These are phyloP conservation scores for Hirtodrosophila cameraria DNA, from an alignment of 2,888 invertebrate species.

Conservation along the genomic window DNA sequence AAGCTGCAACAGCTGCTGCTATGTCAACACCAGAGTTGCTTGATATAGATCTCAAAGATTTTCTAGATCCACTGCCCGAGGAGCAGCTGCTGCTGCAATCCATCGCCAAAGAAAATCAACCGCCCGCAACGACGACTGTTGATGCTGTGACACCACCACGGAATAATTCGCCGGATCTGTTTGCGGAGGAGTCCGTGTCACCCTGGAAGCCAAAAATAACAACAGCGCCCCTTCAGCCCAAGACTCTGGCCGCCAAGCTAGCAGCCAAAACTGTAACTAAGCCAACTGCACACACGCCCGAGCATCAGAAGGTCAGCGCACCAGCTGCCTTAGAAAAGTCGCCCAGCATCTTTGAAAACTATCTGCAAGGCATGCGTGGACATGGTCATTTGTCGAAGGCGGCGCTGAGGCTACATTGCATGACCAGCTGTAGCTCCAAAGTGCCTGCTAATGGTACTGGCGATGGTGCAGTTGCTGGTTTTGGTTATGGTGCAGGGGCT, in stretches of 20 bases:
- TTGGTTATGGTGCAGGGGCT: too few species aligned
- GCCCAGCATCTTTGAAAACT: conserved; percentile 75
- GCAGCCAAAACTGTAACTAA: conserved; percentile 37
- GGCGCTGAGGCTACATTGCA: conserved; percentile 46
- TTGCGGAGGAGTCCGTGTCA: conserved; percentile 63
- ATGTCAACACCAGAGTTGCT: conserved; percentile 29
- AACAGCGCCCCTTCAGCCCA: conserved; percentile 1
- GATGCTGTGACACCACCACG: conserved; percentile 17
- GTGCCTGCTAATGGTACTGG: neutral
- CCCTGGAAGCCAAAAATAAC: conserved; percentile 35
- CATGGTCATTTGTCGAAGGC: conserved; percentile 53
- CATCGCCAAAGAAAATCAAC: conserved; percentile 4
- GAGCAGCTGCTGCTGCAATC: conserved; percentile 59
- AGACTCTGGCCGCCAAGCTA: conserved; percentile 56
- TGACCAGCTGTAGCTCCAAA: conserved; percentile 17
- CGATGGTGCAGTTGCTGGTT: neutral
- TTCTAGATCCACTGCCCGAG: conserved; percentile 85
- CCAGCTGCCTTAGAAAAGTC: conserved; percentile 45
- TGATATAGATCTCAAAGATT: conserved; percentile 84
- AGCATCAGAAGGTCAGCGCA: conserved; percentile 13
- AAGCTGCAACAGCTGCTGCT: neutral
- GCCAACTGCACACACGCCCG: conserved; percentile 29
- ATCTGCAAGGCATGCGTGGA: conserved; percentile 64
- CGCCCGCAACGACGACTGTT: neutral
- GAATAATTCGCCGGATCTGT: conserved; percentile 74